These are phyloP conservation scores for Mus minutoides DNA, from an alignment of 2,797 vertebrate species.

Conservation along the genomic window DNA sequence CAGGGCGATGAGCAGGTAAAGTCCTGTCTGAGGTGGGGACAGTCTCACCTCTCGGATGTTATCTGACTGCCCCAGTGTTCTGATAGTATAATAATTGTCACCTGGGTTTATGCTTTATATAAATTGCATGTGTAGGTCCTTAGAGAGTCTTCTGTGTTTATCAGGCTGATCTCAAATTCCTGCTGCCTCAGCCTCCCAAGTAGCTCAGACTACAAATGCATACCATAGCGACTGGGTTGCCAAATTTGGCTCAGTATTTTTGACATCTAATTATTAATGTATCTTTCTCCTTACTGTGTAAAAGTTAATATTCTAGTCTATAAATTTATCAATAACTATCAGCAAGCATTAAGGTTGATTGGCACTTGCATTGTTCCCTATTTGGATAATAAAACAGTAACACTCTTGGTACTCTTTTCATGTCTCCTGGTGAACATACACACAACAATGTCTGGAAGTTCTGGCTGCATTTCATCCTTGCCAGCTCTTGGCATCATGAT, in stretches of 20 bases:
- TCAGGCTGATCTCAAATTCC: background rate
- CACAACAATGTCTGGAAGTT: background rate
- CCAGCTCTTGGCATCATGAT: background rate
- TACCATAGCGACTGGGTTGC: background rate
- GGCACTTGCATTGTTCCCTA: background rate
- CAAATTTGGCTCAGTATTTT: background rate
- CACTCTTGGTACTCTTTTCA: background rate
- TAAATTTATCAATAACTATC: background rate
- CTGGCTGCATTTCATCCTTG: background rate
- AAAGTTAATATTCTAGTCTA: constrained; percentile 35
- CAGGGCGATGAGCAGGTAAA: constrained; percentile 94
- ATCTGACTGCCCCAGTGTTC: background rate
- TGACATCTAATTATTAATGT: background rate
- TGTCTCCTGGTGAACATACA: background rate
- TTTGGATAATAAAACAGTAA: background rate
- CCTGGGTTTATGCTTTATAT: constrained; percentile 3
- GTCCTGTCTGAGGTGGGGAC: background rate
- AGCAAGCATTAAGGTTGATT: background rate
- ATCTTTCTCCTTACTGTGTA: constrained; percentile 18
- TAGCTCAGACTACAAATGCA: background rate
- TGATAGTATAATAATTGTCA: background rate
- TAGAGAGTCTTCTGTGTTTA: background rate
- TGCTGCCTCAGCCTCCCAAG: background rate
- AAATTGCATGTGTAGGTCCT: background rate
- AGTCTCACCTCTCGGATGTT: background rate